Percentiles rank a stretch among this genome's conserved stretches.
These are phyloP conservation scores for Lepidocolaptes lacrymiger DNA, from an alignment of 2,797 vertebrate species.

Conservation along the genomic window DNA sequence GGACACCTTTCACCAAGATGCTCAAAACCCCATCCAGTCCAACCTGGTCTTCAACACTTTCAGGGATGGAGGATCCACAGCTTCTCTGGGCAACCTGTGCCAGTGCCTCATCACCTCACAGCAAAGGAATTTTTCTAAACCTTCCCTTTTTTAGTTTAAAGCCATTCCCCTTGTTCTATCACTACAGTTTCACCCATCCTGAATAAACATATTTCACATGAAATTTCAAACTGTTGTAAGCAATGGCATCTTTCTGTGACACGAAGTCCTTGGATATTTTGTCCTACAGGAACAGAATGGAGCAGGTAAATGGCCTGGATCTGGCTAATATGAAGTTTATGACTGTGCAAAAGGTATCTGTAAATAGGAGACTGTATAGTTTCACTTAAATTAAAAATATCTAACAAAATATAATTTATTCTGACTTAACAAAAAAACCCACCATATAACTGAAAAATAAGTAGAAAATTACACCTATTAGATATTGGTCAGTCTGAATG, in stretches of 20 bases:
- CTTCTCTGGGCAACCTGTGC: background rate
- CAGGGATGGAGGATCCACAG: background rate
- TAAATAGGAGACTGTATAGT: background rate
- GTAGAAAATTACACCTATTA: background rate
- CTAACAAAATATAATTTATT: background rate
- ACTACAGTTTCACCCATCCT: background rate
- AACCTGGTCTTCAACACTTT: background rate
- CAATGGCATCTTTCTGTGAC: background rate
- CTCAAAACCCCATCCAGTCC: background rate
- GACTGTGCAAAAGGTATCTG: background rate
- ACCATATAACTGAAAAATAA: background rate
- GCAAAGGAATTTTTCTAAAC: background rate
- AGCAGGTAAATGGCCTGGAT: background rate
- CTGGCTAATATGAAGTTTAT: background rate
- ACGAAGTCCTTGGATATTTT: background rate
- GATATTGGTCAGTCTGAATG: background rate
- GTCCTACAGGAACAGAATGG: background rate
- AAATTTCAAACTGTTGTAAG: background rate
- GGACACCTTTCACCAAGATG: background rate
- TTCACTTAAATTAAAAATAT: background rate
- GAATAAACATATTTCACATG: background rate
- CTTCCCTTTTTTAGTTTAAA: background rate
- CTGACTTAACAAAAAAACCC: accelerated
- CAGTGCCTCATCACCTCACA: background rate
- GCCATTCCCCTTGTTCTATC: background rate